Percentiles rank a stretch among this genome's conserved stretches.
Conservation (phyloP, 2,113 vertebrate species). For the Orcinus orca region DNA sequence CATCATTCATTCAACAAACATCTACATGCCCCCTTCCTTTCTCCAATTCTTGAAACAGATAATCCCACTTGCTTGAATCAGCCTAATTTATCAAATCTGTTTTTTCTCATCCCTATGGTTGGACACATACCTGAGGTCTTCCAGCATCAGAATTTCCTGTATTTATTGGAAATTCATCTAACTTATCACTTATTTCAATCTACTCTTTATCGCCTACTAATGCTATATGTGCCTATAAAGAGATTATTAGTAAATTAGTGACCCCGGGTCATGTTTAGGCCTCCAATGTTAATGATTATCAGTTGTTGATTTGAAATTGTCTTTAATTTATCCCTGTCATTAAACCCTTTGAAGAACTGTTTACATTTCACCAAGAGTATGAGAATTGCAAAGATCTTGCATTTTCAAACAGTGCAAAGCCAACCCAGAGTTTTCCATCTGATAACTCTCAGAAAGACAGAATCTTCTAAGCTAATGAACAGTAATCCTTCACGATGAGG, state of each 20-base stretch:
- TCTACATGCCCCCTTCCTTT: neutral
- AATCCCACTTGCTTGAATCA: neutral
- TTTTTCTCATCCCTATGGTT: neutral
- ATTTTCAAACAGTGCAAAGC: neutral
- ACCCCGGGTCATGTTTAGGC: neutral
- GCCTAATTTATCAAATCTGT: neutral
- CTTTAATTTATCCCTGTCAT: conserved; percentile 30
- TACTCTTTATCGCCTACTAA: neutral
- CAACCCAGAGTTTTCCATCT: neutral
- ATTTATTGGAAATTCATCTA: neutral
- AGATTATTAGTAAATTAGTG: neutral
- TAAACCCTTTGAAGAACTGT: conserved; percentile 3
- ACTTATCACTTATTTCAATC: neutral
- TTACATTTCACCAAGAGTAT: conserved; percentile 17
- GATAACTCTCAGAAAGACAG: neutral
- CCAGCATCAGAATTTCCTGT: neutral
- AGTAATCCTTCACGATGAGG: neutral
- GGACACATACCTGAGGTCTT: neutral
- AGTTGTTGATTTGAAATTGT: conserved; percentile 41
- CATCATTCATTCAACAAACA: neutral
- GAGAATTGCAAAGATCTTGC: neutral
- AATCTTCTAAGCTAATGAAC: neutral
- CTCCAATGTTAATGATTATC: neutral
- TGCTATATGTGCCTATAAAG: neutral
- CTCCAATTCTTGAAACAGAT: neutral